Conservation (phyloP, 2,113 vertebrate genomes). For the Perca fluviatilis region DNA sequence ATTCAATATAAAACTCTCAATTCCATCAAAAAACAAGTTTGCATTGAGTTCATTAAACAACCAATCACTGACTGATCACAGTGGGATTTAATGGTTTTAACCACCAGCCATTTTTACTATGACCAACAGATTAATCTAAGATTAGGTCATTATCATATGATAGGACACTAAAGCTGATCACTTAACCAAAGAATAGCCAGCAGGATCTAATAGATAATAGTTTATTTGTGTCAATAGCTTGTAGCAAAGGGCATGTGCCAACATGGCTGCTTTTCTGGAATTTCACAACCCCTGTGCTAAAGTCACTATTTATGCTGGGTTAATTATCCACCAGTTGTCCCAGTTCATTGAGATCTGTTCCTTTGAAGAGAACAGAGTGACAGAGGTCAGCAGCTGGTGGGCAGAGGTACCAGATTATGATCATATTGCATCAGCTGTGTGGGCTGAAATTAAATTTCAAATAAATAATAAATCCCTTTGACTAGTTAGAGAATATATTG, state of each 20-base stretch:
- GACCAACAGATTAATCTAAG: background rate
- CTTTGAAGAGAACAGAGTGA: constrained; percentile 43
- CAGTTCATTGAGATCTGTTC: constrained; percentile 53
- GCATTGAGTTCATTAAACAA: background rate
- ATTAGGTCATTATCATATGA: background rate
- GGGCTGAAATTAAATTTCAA: background rate
- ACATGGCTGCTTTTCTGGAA: constrained; percentile 51
- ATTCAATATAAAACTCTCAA: background rate
- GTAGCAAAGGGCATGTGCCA: constrained; percentile 72
- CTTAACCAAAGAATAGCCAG: constrained; percentile 5
- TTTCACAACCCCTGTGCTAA: constrained; percentile 78
- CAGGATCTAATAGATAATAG: constrained; percentile 9
- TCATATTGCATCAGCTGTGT: constrained; percentile 3
- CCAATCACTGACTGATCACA: background rate
- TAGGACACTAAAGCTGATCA: background rate
- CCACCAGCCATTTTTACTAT: background rate
- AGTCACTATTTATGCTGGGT: constrained; percentile 83
- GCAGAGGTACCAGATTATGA: constrained; percentile 12
- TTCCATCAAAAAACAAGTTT: background rate
- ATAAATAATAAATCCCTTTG: constrained; percentile 6
- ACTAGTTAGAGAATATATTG: background rate
- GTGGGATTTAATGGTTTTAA: background rate
- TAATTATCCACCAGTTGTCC: constrained; percentile 78
- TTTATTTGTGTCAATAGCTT: constrained; percentile 49
- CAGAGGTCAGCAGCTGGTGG: constrained; percentile 33